Conservation (phyloP, 2,797 vertebrate genomes). For the Tolypeutes matacus region DNA sequence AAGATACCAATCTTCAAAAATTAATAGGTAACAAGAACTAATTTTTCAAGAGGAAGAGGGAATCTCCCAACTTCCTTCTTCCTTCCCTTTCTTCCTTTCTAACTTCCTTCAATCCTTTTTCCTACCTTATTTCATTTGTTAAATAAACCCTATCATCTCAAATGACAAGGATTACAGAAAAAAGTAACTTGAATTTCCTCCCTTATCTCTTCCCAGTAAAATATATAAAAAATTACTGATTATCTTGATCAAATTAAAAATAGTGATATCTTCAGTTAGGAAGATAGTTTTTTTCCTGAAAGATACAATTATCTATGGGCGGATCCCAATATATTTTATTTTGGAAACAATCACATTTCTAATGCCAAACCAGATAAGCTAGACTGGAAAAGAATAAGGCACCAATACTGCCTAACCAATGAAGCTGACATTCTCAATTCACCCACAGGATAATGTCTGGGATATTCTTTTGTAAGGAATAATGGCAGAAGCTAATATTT, state of each 20-base stretch:
- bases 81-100: background rate
- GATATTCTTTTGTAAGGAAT: background rate
- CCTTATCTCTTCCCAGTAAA: background rate
- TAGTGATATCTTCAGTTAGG: slow-evolving; percentile 25
- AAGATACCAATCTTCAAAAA: slow-evolving; percentile 60
- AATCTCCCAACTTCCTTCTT: background rate
- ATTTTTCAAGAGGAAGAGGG: slow-evolving; percentile 41
- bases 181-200: slow-evolving; percentile 56
- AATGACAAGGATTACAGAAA: slow-evolving; percentile 61
- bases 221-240: slow-evolving; percentile 9
- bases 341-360: slow-evolving; percentile 55
- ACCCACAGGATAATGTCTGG: background rate
- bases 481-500: slow-evolving; percentile 20
- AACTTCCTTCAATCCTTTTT: background rate
- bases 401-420: background rate
- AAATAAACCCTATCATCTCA: slow-evolving; percentile 54
- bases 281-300: background rate
- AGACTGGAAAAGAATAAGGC: slow-evolving; percentile 33
- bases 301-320: background rate
- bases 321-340: slow-evolving; percentile 53
- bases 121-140: slow-evolving; percentile 49
- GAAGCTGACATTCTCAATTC: background rate
- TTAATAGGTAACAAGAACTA: background rate
- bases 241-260: slow-evolving; percentile 58
- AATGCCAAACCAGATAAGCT: slow-evolving; percentile 18